These are phyloP conservation scores for Sphaeramia orbicularis DNA, from an alignment of 2,797 vertebrate genomes.

Conservation along the genomic window DNA sequence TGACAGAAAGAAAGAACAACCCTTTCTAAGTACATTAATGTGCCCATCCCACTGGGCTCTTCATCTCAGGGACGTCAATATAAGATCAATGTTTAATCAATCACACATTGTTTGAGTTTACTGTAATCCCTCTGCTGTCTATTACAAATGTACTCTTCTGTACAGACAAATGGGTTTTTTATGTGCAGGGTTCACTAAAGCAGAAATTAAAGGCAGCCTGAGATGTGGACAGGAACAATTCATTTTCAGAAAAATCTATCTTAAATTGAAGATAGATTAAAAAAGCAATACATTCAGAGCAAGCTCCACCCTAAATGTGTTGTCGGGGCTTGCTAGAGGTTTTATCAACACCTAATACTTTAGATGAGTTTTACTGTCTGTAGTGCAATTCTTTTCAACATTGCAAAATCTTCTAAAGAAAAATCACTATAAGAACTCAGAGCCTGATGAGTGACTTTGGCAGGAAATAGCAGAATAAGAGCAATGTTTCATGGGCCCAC, in stretches of 20 bases:
- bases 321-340: slow-evolving; percentile 34
- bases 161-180: slow-evolving; percentile 44
- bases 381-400: slow-evolving; percentile 29
- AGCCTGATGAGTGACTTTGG: slow-evolving; percentile 34
- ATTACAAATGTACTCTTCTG: slow-evolving; percentile 43
- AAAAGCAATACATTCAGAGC: slow-evolving; percentile 16
- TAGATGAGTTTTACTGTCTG: slow-evolving; percentile 46
- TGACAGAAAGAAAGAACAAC: slow-evolving; percentile 9
- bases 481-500: slow-evolving; percentile 30
- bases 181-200: slow-evolving; percentile 24
- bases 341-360: slow-evolving; percentile 55
- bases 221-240: slow-evolving; percentile 24
- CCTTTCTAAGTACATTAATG: slow-evolving; percentile 43
- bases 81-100: slow-evolving; percentile 71
- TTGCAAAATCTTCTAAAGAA: slow-evolving; percentile 35
- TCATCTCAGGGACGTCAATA: slow-evolving; percentile 64
- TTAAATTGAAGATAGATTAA: slow-evolving; percentile 15
- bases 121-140: slow-evolving; percentile 23
- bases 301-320: slow-evolving; percentile 30
- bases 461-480: slow-evolving; percentile 44
- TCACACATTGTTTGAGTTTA: slow-evolving; percentile 55
- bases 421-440: slow-evolving; percentile 41
- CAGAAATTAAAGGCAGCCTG: not conserved
- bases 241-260: slow-evolving; percentile 10
- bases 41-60: slow-evolving; percentile 45